phyloP scores from a whole-genome alignment of 2,797 vertebrate species.

The Tiaroga cobitis region DNA sequence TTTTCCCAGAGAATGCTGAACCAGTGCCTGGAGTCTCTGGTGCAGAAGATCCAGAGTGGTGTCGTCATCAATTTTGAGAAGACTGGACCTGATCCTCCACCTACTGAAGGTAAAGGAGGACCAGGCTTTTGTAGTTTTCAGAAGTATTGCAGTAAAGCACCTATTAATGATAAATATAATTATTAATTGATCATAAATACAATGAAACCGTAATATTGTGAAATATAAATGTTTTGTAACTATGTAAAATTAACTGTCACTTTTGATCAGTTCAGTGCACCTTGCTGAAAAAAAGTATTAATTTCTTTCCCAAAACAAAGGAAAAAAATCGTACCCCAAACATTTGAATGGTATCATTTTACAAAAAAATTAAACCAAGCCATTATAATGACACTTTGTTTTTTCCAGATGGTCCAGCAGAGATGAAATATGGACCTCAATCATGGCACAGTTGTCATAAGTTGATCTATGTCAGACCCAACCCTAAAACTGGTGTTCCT shows the following conservation, averaged over 20 bases:
- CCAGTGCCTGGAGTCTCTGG: constrained; percentile 95
- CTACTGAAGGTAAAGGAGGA: constrained; percentile 83
- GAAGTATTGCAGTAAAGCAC: background rate
- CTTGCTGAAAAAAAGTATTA: background rate
- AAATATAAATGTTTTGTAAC: background rate
- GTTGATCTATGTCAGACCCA: constrained; percentile 97
- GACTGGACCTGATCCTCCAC: constrained; percentile 90
- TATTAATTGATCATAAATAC: no score
- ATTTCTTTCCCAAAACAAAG: background rate
- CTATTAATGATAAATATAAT: background rate
- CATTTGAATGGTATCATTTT: background rate
- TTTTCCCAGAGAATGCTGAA: constrained; percentile 96
- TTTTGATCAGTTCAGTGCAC: background rate
- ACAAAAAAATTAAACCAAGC: no score
- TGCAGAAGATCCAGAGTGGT: constrained; percentile 97
- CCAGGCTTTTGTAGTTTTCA: background rate
- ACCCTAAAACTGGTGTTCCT: constrained; percentile 96
- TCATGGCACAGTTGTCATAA: constrained; percentile 98
- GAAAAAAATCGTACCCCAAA: background rate
- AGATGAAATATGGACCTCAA: constrained; percentile 85
- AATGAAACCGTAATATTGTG: no score
- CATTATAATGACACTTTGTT: background rate
- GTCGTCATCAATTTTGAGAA: constrained; percentile 98
- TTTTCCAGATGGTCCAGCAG: constrained; percentile 81
- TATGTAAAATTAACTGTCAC: background rate